Evolutionary conservation across 2,888 invertebrate genomes (phyloP), one percentile per base, ranked within the genome.

Genomic region (Drosophila phalerata): DNA sequence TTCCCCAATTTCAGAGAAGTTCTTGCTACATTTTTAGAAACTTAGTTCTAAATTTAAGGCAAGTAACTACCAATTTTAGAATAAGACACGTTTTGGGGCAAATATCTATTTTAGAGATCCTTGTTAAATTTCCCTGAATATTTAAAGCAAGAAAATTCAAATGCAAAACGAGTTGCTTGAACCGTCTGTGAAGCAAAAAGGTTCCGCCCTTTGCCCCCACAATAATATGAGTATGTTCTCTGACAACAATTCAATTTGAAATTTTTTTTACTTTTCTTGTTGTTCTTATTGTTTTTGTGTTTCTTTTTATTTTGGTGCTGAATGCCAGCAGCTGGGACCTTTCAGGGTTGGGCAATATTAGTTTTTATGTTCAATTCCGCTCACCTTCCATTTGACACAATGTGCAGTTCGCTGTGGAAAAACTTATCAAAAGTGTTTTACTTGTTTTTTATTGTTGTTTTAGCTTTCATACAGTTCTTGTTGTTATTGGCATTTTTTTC

Each of bases 321-420:
- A 63, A 45, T 58, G 69, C 45, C 72, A 74, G 63, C 84, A 85
- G 86, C 81, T 88, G 85, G 60, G 63, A 55, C 73, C 73, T 63
- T 71, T 53, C 48, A 40, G 32, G 43, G 22, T 38, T 45, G 48
- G 40, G 38, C 63, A 42, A 69, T 78, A 88, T 76, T 79, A 81
- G 88, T 81, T 86, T 86, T 86, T 80, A 83, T 77, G 67, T 73
- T 73, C 75, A 42, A 69, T 73, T 70, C 62, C 63, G 82, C 47
- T 66, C 60, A 80, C 83, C 85, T 79, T 52, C 56, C 76, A 64
- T 47, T 37, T 52, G 32, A 51, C 48, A 51, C 42, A n/a, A 43
- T 38, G 22, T 48, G 17, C 28, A 48, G 17, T n/a, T 62, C 34
- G 37, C 62, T 68, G 48, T 71, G 42, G 17, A 55, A 65, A 65